Evolutionary conservation across 2,888 invertebrate species (phyloP).

Genomic region (Criorhina ranunculi): DNA sequence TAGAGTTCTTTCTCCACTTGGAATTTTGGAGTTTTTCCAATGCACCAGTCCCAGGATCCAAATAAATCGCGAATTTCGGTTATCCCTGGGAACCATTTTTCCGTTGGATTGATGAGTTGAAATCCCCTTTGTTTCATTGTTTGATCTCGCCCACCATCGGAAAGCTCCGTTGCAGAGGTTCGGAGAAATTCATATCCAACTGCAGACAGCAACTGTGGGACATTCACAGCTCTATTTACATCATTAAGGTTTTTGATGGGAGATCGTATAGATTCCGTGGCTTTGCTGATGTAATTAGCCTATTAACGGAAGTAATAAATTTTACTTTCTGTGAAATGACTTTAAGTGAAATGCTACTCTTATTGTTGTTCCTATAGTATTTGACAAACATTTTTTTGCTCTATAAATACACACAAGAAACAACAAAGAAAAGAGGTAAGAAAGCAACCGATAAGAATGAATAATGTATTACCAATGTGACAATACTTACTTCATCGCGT

Average conservation of each 20-base stretch:
- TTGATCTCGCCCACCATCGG: slow-evolving; percentile 90
- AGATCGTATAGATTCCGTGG: slow-evolving; percentile 93
- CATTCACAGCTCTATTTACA: slow-evolving; percentile 89
- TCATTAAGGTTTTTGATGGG: slow-evolving; percentile 93
- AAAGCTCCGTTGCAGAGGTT: slow-evolving; percentile 88
- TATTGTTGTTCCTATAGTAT: slow-evolving; percentile 6
- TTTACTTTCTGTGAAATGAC: too few relatives aligned
- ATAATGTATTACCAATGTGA: slow-evolving; percentile 22
- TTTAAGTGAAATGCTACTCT: neutral
- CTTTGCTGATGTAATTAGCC: slow-evolving; percentile 92
- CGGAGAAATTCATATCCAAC: slow-evolving; percentile 94
- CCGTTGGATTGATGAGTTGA: slow-evolving; percentile 93
- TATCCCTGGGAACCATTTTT: slow-evolving; percentile 95
- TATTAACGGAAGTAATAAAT: slow-evolving; percentile 81
- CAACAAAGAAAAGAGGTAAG: slow-evolving; percentile 1
- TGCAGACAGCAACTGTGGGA: slow-evolving; percentile 90
- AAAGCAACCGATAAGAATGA: slow-evolving; percentile 30
- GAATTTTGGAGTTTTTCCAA: slow-evolving; percentile 94
- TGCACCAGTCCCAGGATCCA: slow-evolving; percentile 94
- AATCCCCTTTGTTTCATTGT: slow-evolving; percentile 93
- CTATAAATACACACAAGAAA: slow-evolving; percentile 16
- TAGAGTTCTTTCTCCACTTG: slow-evolving; percentile 86
- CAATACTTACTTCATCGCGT: slow-evolving; percentile 89
- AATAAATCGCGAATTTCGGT: slow-evolving; percentile 89
- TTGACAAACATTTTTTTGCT: neutral